Percentiles rank a stretch among this genome's conserved stretches.
These are phyloP conservation scores for Falco punctatus DNA, from an alignment of 2,113 vertebrate species.

Conservation along the genomic window DNA sequence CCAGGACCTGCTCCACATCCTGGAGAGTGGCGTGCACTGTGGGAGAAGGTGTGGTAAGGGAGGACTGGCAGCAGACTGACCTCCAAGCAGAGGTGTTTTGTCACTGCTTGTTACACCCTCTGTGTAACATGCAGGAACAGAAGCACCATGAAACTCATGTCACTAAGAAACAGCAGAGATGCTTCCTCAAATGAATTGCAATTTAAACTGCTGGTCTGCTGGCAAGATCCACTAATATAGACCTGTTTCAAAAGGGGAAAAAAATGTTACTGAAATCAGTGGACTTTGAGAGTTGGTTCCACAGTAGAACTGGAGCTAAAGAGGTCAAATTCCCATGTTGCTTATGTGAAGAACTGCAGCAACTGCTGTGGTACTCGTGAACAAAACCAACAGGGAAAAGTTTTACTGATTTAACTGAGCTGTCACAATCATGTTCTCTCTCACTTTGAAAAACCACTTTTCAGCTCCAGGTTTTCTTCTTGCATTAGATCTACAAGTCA, in stretches of 20 bases:
- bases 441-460: neutral
- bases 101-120: neutral
- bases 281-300: neutral
- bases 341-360: neutral
- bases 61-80: neutral
- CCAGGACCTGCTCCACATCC: neutral
- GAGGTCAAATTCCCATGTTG: neutral
- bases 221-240: neutral
- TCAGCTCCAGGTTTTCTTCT: neutral
- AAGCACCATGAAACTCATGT: rapidly evolving
- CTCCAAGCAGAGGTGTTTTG: neutral
- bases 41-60: neutral
- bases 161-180: neutral
- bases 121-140: neutral
- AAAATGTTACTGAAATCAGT: neutral
- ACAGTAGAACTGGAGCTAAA: neutral
- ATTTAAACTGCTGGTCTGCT: neutral
- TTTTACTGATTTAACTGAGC: neutral
- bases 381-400: neutral
- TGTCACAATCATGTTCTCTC: neutral
- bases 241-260: neutral
- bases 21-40: rapidly evolving
- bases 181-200: neutral
- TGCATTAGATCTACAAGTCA: neutral
- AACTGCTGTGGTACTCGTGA: neutral